Evolutionary conservation across 2,113 vertebrate species (phyloP).

Genomic region (Ceyx margarethae): DNA sequence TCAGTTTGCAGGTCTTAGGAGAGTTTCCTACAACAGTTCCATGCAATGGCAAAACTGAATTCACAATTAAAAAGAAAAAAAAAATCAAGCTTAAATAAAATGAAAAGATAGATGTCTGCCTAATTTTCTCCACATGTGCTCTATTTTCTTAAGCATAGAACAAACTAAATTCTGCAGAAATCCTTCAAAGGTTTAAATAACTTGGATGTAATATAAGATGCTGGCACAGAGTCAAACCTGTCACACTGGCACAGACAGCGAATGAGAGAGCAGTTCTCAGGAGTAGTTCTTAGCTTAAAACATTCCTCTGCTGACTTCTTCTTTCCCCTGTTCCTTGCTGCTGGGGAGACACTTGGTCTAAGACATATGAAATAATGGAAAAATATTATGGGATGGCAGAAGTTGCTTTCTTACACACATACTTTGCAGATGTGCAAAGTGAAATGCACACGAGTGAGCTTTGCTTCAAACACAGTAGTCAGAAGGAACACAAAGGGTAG

Average conservation of each 20-base stretch:
- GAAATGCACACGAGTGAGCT: not conserved
- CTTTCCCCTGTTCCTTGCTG: not conserved
- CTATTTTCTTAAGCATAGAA: slow-evolving; percentile 49
- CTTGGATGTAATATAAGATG: slow-evolving; percentile 66
- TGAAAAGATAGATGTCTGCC: not conserved
- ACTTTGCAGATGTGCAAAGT: not conserved
- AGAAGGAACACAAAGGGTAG: not conserved
- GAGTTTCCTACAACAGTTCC: slow-evolving; percentile 35
- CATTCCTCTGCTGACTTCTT: not conserved
- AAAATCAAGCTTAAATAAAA: too few relatives aligned
- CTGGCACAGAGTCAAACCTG: slow-evolving; percentile 54
- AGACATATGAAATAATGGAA: not conserved
- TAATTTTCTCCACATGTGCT: slow-evolving; percentile 63
- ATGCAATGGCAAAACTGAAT: slow-evolving; percentile 28
- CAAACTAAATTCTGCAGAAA: slow-evolving; percentile 42
- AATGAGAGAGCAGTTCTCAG: slow-evolving; percentile 41
- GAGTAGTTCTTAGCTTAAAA: slow-evolving; percentile 14
- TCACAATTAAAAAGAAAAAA: not conserved
- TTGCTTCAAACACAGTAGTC: not conserved
- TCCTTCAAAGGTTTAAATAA: slow-evolving; percentile 53
- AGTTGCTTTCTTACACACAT: not conserved
- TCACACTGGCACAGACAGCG: slow-evolving; percentile 27
- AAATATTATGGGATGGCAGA: not conserved
- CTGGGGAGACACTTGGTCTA: not conserved
- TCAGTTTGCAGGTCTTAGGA: slow-evolving; percentile 30